Conservation (phyloP, 2,888 invertebrate species). For the Melitaea athalia region DNA sequence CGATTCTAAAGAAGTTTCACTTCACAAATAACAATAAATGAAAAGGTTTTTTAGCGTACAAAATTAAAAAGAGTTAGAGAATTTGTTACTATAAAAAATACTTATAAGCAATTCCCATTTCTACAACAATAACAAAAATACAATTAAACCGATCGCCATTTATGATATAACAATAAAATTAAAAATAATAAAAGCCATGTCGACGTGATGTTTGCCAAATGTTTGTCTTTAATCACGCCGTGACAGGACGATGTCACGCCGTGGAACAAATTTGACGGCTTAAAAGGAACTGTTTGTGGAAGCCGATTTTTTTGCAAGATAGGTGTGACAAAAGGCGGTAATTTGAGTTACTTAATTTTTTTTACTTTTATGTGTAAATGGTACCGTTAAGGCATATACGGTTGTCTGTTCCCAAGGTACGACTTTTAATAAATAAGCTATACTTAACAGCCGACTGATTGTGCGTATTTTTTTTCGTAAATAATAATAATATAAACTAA, state of each 20-base stretch:
- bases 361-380: not conserved
- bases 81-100: not conserved
- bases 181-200: slow-evolving; percentile 10
- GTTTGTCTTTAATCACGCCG: slow-evolving; percentile 58
- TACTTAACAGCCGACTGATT: too few relatives aligned
- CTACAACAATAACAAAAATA: not conserved
- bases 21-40: too few relatives aligned
- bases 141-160: not conserved
- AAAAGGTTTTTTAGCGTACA: too few relatives aligned
- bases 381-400: not conserved
- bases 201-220: slow-evolving; percentile 46
- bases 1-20: too few relatives aligned
- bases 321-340: slow-evolving; percentile 18
- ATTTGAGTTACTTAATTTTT: slow-evolving; percentile 2
- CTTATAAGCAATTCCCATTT: not conserved
- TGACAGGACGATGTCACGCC: slow-evolving; percentile 48
- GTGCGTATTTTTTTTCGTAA: too few relatives aligned
- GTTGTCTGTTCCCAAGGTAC: too few relatives aligned
- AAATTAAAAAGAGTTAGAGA: too few relatives aligned
- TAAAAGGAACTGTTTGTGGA: slow-evolving; percentile 42
- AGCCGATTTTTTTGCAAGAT: slow-evolving; percentile 17
- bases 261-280: slow-evolving; percentile 54
- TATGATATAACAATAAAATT: not conserved
- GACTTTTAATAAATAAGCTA: too few relatives aligned
- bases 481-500: too few relatives aligned